These are phyloP conservation scores for Aphelinus atriplicis DNA, from an alignment of 1,140 invertebrate genomes.

Conservation along the genomic window DNA sequence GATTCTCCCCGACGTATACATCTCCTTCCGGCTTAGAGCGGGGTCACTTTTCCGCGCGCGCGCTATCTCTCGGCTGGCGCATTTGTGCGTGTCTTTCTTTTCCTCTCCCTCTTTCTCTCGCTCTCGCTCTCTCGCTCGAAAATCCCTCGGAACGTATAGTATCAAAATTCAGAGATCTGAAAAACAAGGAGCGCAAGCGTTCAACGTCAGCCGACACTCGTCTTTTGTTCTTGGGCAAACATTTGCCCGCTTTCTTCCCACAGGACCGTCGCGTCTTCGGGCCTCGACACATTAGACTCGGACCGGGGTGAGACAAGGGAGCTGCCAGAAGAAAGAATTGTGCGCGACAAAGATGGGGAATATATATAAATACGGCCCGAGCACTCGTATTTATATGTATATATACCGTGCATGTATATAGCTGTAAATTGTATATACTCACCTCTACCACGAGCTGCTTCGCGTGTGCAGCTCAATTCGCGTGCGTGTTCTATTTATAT, in stretches of 20 bases:
- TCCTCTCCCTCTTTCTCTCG: neutral
- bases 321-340: neutral
- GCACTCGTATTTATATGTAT: too few species aligned
- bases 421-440: too few species aligned
- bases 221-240: conserved; percentile 58
- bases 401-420: too few species aligned
- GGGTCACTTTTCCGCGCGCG: neutral
- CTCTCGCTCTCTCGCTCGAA: conserved; percentile 46
- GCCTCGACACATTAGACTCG: conserved; percentile 22
- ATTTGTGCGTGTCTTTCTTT: too few species aligned
- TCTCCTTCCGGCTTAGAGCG: conserved; percentile 17
- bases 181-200: conserved; percentile 44
- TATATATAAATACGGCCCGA: too few species aligned
- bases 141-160: conserved; percentile 52
- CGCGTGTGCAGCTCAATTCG: too few species aligned
- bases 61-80: too few species aligned
- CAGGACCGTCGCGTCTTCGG: conserved; percentile 36
- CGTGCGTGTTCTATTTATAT: too few species aligned
- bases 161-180: conserved; percentile 53
- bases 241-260: conserved; percentile 49
- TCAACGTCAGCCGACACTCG: conserved; percentile 50
- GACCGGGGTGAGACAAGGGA: conserved; percentile 38
- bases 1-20: neutral
- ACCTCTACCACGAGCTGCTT: too few species aligned
- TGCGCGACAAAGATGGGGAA: too few species aligned